Base-by-base conservation (phyloP, 2,888 invertebrate species). In the Metallyticus violacea region DNA sequence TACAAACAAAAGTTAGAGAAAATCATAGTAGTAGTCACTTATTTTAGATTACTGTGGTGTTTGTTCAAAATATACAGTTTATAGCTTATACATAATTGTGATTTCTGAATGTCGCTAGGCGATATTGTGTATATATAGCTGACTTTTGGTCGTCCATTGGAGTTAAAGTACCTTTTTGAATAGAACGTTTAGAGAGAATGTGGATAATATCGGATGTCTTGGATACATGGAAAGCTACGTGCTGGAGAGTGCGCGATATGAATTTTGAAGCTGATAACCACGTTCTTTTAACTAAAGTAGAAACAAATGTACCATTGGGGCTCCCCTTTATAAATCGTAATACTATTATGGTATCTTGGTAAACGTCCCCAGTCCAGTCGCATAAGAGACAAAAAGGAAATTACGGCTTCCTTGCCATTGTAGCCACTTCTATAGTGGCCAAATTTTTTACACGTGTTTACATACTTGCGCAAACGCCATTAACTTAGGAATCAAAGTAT, bases 141-240 rank as follows among this genome's bases (percentile, higher is more conserved):
- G 30, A 81, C 29, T 29, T 81, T 15, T 62, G 40, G 30, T 7
- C 40, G 29, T 80, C 29, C 26, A 77, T n/a, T 83, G 77, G 83
- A 83, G 83, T 83, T 83, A 77, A 25, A n/a, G 83, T 83, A 83
- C 83, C 83, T 83, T 83, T 83, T 29, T 27, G 26, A 79, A 79
- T 27, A 78, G n/a, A 9, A 22, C 78, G 78, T n/a, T 78, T 26
- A 27, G 79, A 27, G 79, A 27, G 79, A 22, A 27, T 26, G 26
- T 27, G 28, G 27, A 22, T 27, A 28, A 28, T 26, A 28, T 79
- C 6, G 22, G 5, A 26, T 7, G n/a, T 7, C n/a, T 40, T 40
- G 6, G 29, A 9, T 40, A 40, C 40, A 3, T 40, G 40, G 9
- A 40, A 62, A 62, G 40, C 40, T 15, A 4, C 4, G 40, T 62